These are phyloP conservation scores for Harpalus rubripes DNA, from an alignment of 2,888 invertebrate genomes.

Conservation along the genomic window DNA sequence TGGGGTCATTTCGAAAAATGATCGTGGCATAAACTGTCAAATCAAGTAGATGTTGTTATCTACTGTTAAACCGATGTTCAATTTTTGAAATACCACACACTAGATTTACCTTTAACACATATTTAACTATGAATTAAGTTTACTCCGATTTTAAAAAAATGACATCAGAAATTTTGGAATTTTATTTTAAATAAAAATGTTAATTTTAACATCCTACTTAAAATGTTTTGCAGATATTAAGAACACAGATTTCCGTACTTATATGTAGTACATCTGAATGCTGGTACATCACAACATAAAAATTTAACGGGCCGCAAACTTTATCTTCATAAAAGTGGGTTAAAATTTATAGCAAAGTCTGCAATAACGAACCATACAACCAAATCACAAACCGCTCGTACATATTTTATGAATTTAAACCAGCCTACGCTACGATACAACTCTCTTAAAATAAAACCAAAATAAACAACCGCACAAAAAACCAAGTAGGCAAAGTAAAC, in stretches of 20 bases:
- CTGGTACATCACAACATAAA: slow-evolving; percentile 27
- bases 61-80: no score
- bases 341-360: slow-evolving; percentile 38
- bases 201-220: neutral
- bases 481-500: slow-evolving; percentile 46
- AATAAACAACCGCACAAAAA: slow-evolving; percentile 36
- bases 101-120: no score
- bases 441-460: slow-evolving; percentile 11
- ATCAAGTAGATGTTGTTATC: no score
- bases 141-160: no score
- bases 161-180: neutral
- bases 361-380: slow-evolving; percentile 17
- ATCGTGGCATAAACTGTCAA: no score
- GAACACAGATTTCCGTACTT: neutral
- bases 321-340: slow-evolving; percentile 4
- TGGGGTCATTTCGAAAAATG: no score
- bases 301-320: slow-evolving; percentile 17
- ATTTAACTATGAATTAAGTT: no score
- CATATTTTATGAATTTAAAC: slow-evolving; percentile 41
- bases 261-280: slow-evolving; percentile 1
- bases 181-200: neutral
- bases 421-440: slow-evolving; percentile 14
- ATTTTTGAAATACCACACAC: no score
- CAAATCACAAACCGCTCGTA: slow-evolving; percentile 33
- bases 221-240: neutral